Percentiles rank a stretch among this genome's conserved stretches.
These are phyloP conservation scores for Drosophila saltans DNA, from an alignment of 1,140 invertebrate genomes.

Conservation along the genomic window DNA sequence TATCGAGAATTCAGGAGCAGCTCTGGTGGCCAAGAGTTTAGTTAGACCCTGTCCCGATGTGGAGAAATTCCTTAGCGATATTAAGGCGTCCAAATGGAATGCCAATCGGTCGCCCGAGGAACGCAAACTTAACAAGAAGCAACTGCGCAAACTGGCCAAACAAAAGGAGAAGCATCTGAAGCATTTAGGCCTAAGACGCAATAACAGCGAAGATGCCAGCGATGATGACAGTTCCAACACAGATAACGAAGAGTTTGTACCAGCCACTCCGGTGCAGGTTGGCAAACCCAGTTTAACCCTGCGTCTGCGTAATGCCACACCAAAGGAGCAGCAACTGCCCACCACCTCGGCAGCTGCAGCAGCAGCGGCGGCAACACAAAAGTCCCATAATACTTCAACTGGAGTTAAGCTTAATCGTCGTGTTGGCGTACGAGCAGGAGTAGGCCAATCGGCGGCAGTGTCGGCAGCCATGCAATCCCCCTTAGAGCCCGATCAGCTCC, in stretches of 20 bases:
- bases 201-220: slow-evolving; percentile 67
- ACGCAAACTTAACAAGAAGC: slow-evolving; percentile 80
- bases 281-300: slow-evolving; percentile 77
- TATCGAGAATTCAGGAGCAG: slow-evolving; percentile 64
- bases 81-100: slow-evolving; percentile 68
- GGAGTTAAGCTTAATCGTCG: slow-evolving; percentile 39
- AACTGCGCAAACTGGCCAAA: slow-evolving; percentile 81
- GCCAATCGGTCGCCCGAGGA: slow-evolving; percentile 78
- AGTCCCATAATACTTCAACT: slow-evolving; percentile 6
- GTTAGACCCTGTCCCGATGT: slow-evolving; percentile 67
- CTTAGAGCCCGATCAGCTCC: slow-evolving; percentile 38
- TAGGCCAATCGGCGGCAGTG: slow-evolving; percentile 16
- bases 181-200: slow-evolving; percentile 84
- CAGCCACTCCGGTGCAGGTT: slow-evolving; percentile 72
- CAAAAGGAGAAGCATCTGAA: slow-evolving; percentile 85
- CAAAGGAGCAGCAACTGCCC: slow-evolving; percentile 45
- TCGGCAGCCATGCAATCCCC: slow-evolving; percentile 5
- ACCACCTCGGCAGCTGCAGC: slow-evolving; percentile 26
- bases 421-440: slow-evolving; percentile 23
- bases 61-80: slow-evolving; percentile 74
- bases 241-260: slow-evolving; percentile 82
- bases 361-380: slow-evolving; percentile 24
- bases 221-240: slow-evolving; percentile 73
- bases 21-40: slow-evolving; percentile 53
- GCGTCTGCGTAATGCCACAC: slow-evolving; percentile 54